phyloP scores from a whole-genome alignment of 2,113 vertebrate genomes.

The Beaufortia kweichowensis region DNA sequence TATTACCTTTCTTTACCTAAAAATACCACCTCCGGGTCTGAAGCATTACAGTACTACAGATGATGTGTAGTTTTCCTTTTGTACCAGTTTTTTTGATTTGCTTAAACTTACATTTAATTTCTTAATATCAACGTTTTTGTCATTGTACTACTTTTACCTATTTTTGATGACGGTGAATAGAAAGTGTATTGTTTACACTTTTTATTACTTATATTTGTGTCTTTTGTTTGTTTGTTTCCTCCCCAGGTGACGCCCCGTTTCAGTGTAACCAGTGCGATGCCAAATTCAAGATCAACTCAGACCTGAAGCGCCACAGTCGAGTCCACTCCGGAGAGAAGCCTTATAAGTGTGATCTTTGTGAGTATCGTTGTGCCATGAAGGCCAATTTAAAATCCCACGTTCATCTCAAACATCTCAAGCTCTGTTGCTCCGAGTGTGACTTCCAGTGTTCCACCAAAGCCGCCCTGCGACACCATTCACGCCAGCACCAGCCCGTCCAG shows the following conservation, averaged over 20 bases:
- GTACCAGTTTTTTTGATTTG: too few species aligned
- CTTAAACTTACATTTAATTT: too few species aligned
- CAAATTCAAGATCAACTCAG: constrained; percentile 99
- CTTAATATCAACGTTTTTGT: too few species aligned
- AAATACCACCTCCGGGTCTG: too few species aligned
- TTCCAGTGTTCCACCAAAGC: constrained; percentile 91
- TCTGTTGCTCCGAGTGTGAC: constrained; percentile 84
- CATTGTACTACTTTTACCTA: too few species aligned
- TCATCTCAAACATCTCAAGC: constrained; percentile 91
- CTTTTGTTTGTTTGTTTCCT: neutral
- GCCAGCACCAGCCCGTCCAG: constrained; percentile 83
- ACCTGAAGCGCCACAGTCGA: constrained; percentile 93
- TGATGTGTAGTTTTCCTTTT: too few species aligned
- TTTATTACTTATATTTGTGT: neutral
- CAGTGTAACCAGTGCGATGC: constrained; percentile 93
- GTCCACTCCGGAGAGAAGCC: constrained; percentile 98
- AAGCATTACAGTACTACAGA: too few species aligned
- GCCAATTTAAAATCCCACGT: constrained; percentile 95
- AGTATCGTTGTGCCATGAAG: constrained; percentile 97
- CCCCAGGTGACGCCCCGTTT: constrained; percentile 81
- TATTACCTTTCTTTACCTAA: too few species aligned
- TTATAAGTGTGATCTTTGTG: constrained; percentile 93
- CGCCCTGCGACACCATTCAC: constrained; percentile 84
- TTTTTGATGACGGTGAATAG: too few species aligned
- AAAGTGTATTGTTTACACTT: too few species aligned